phyloP scores from a whole-genome alignment of 2,113 vertebrate species.

The Xenopus borealis region DNA sequence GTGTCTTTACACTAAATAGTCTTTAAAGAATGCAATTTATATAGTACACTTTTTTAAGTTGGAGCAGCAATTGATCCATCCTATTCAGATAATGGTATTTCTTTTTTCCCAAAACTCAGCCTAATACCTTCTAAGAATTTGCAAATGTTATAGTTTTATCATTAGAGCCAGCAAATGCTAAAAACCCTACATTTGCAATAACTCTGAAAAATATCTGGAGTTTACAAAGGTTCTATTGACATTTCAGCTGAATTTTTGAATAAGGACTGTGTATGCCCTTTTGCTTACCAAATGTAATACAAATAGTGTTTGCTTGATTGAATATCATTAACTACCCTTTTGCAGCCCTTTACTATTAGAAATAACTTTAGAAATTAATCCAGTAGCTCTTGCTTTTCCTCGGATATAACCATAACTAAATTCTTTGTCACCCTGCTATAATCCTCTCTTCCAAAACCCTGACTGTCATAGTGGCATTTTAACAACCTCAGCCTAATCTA shows the following conservation, averaged over 20 bases:
- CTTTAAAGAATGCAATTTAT: too few relatives aligned
- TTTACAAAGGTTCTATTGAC: background rate
- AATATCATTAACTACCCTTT: conserved; percentile 55
- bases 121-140: too few relatives aligned
- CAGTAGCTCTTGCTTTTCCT: conserved; percentile 53
- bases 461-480: conserved; percentile 51
- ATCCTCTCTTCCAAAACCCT: conserved; percentile 46
- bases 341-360: conserved; percentile 55
- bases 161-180: too few relatives aligned
- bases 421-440: conserved; percentile 59
- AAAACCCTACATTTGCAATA: too few relatives aligned
- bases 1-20: too few relatives aligned
- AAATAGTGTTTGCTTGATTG: conserved; percentile 60
- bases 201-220: too few relatives aligned
- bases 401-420: conserved; percentile 53
- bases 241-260: conserved; percentile 32
- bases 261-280: conserved; percentile 41
- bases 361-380: conserved; percentile 49
- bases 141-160: too few relatives aligned
- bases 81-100: too few relatives aligned
- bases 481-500: conserved; percentile 53
- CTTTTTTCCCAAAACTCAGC: too few relatives aligned
- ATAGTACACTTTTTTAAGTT: too few relatives aligned
- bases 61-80: too few relatives aligned
- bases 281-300: conserved; percentile 32